A percentile compares a stretch with the other conserved stretches of the same genome.
These are phyloP conservation scores for Rhynchotus rufescens DNA, from an alignment of 2,797 vertebrate genomes.

Conservation along the genomic window DNA sequence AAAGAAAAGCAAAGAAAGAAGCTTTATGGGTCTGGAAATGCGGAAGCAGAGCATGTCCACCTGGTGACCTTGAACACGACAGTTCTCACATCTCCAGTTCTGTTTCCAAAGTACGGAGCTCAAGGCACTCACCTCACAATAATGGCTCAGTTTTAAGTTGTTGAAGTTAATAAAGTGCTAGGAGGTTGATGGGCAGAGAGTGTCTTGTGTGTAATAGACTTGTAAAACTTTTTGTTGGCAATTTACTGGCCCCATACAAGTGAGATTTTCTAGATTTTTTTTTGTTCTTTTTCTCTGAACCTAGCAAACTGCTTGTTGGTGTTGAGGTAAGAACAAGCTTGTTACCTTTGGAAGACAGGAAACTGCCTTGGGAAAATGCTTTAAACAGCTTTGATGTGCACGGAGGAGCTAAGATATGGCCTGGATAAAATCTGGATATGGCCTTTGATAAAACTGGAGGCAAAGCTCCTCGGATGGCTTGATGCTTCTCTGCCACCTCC, in stretches of 20 bases:
- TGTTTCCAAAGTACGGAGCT: background rate
- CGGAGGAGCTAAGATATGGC: background rate
- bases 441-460: background rate
- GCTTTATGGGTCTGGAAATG: background rate
- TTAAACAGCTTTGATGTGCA: background rate
- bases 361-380: background rate
- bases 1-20: background rate
- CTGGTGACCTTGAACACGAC: background rate
- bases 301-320: background rate
- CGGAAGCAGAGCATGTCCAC: background rate
- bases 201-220: background rate
- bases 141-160: background rate
- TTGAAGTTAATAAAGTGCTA: background rate
- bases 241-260: background rate
- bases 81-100: background rate
- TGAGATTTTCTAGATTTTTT: background rate
- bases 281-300: background rate
- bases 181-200: background rate
- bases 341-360: background rate
- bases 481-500: background rate
- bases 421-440: background rate
- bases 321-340: background rate
- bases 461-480: background rate
- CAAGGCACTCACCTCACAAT: background rate
- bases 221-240: background rate